phyloP scores from a whole-genome alignment of 1,140 invertebrate species.

The Lordiphosa collinella region DNA sequence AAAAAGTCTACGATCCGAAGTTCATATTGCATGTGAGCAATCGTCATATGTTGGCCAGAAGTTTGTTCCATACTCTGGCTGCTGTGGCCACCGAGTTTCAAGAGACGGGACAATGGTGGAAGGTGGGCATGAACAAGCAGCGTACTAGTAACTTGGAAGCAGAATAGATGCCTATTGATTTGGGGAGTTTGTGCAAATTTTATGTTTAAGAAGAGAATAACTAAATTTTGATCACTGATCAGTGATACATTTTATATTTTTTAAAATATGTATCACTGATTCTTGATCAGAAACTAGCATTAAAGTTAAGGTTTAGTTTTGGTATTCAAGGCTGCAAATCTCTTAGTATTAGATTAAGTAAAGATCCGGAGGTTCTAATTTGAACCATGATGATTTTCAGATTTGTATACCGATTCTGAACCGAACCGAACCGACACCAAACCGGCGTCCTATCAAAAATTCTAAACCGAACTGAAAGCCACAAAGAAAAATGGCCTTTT shows the following conservation, averaged over 20 bases:
- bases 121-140: constrained; percentile 73
- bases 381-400: no score
- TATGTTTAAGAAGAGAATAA: constrained; percentile 17
- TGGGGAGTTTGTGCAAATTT: constrained; percentile 25
- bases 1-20: constrained; percentile 80
- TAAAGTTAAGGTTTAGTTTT: no score
- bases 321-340: no score
- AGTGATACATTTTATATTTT: background rate
- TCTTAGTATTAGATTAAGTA: no score
- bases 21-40: constrained; percentile 71
- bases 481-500: no score
- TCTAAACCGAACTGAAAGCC: no score
- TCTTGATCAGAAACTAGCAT: no score
- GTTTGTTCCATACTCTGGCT: constrained; percentile 67
- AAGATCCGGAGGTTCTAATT: no score
- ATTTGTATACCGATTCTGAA: no score
- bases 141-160: constrained; percentile 50
- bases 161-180: constrained; percentile 19
- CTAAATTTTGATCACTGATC: background rate
- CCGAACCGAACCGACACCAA: no score
- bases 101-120: constrained; percentile 74
- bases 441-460: no score
- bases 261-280: no score
- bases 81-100: constrained; percentile 66
- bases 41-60: constrained; percentile 68